These are phyloP conservation scores for Metellina segmentata DNA, from an alignment of 2,888 invertebrate genomes.

Conservation along the genomic window DNA sequence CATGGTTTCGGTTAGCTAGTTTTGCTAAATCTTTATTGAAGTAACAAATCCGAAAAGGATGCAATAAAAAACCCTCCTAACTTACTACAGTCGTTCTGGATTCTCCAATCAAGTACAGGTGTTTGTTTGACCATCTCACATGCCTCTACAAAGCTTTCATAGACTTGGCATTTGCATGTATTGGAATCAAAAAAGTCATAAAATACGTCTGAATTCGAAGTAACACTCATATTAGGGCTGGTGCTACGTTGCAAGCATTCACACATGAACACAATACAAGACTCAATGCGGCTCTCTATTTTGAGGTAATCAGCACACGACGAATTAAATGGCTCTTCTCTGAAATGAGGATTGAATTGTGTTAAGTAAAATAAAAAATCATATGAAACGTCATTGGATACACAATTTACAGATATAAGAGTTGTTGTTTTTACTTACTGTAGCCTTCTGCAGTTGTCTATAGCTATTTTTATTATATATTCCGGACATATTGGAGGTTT, in stretches of 20 bases:
- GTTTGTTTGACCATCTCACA: conserved; percentile 86
- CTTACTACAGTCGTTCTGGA: conserved; percentile 78
- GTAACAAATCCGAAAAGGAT: background rate
- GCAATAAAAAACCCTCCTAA: conserved; percentile 1
- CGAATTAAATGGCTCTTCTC: conserved; percentile 85
- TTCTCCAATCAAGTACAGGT: conserved; percentile 84
- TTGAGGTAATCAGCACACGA: conserved; percentile 79
- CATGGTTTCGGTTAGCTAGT: background rate
- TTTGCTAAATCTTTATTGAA: background rate
- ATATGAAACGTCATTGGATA: too few relatives aligned
- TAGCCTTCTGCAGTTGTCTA: conserved; percentile 86
- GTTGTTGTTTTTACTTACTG: conserved; percentile 82
- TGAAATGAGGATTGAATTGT: conserved; percentile 79
- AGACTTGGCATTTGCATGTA: conserved; percentile 86
- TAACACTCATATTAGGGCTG: too few relatives aligned
- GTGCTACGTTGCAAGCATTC: conserved; percentile 84
- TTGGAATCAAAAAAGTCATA: conserved; percentile 78
- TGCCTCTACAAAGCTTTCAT: conserved; percentile 88
- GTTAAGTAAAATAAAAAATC: too few relatives aligned
- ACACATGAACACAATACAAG: conserved; percentile 89
- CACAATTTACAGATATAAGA: too few relatives aligned
- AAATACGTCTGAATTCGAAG: conserved; percentile 66
- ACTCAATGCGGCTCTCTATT: conserved; percentile 86
- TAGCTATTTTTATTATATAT: conserved; percentile 85
- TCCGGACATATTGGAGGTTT: conserved; percentile 84